Evolutionary conservation across 2,888 invertebrate species (phyloP), one percentile per base, ranked within the genome.

Genomic region (Nymphalis urticae): DNA sequence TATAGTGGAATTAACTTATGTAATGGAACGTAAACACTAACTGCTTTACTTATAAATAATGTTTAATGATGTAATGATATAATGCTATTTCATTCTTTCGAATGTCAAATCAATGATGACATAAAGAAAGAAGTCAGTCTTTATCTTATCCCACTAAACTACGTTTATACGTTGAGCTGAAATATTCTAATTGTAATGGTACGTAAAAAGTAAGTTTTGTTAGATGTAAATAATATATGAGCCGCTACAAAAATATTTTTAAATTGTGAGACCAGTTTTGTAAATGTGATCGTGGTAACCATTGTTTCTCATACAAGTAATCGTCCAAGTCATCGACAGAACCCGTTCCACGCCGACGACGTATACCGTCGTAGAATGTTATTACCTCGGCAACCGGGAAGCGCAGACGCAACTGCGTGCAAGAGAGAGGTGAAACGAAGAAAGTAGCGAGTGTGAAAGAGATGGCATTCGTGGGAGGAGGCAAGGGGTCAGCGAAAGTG

Each of bases 401-500:
- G 89, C 91, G 90, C 89, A 79, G 82, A 88, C 90, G 91, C 91
- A 91, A 80, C 82, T 80, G 79, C 76, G 77, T 75, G 87, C 79
- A 83, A 89, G 77, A 72, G 87, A 85, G 88, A 88, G 71, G 75
- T 76, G 74, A 72, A 72, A 79, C 76, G 80, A 84, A 85, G 86
- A 88, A 88, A 88, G 85, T 82, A 68, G 68, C 73, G 75, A 72
- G 90, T 82, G 85, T 72, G 84, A 91, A 64, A 72, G 90, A 88
- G 92, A 91, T 76, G 79, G 76, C 72, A 74, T 76, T 80, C 85
- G 86, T 89, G 87, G 88, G 88, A 89, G 90, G 87, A 89, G 88
- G 87, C 87, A 86, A 80, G 88, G 89, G 92, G 91, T 92, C 91
- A 92, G 91, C 86, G 91, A 92, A 92, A 92, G 92, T 92, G 90